A percentile compares a stretch with the other conserved stretches of the same genome.
phyloP scores from a whole-genome alignment of 2,888 invertebrate genomes.

The Willowsia nigromaculata region DNA sequence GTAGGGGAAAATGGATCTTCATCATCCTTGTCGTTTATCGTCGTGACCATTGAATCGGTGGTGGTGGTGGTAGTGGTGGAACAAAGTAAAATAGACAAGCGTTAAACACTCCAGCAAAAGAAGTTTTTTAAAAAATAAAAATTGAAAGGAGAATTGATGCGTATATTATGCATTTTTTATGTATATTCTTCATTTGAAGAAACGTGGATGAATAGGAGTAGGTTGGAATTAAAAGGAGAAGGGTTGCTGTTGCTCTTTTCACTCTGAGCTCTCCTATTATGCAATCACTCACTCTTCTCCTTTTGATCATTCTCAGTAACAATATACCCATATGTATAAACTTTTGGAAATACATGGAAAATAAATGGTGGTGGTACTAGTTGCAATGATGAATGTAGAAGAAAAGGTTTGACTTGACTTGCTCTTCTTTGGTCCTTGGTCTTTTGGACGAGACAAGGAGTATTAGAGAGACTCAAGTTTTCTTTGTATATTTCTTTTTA shows the following conservation, averaged over 20 bases:
- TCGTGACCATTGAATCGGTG: conserved; percentile 41
- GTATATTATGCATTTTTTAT: conserved; percentile 40
- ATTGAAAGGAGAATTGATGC: conserved; percentile 43
- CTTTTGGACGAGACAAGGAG: neutral
- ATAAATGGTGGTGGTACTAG: conserved; percentile 2
- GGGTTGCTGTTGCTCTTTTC: conserved; percentile 54
- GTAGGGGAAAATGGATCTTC: neutral
- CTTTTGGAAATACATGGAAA: neutral
- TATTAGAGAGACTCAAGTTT: neutral
- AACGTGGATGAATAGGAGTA: conserved; percentile 57
- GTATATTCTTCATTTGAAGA: too few species aligned
- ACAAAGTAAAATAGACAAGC: conserved; percentile 71
- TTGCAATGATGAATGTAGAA: neutral
- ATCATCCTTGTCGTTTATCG: neutral
- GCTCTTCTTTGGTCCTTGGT: conserved; percentile 12
- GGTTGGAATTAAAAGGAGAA: conserved; percentile 45
- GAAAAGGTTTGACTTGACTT: conserved; percentile 26
- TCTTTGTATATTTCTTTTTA: conserved; percentile 1
- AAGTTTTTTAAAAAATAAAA: conserved; percentile 41
- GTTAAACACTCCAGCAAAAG: conserved; percentile 66
- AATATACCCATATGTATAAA: conserved; percentile 39
- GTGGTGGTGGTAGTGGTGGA: conserved; percentile 38
- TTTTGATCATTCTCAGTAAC: conserved; percentile 6
- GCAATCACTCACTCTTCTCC: conserved; percentile 43
- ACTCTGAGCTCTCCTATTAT: conserved; percentile 31